These are phyloP conservation scores for Ceratotherium simum DNA, from an alignment of 2,113 vertebrate genomes.

Conservation along the genomic window DNA sequence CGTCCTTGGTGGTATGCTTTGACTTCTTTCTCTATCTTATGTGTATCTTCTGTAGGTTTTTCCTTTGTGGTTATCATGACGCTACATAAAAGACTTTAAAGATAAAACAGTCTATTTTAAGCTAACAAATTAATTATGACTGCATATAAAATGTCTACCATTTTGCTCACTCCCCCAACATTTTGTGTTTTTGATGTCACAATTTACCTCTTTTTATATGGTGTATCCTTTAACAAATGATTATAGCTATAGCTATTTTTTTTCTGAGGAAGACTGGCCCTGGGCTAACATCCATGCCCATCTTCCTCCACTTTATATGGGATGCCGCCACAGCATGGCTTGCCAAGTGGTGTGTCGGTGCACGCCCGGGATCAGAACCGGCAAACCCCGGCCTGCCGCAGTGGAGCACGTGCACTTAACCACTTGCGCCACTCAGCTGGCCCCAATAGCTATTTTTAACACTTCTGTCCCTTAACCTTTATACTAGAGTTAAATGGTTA, in stretches of 20 bases:
- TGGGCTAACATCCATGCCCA: too few relatives aligned
- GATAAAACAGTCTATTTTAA: neutral
- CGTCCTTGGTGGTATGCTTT: neutral
- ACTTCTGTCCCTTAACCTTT: neutral
- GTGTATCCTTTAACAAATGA: neutral
- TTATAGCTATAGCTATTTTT: neutral
- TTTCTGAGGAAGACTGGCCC: too few relatives aligned
- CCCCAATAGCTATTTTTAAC: neutral
- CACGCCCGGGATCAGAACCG: too few relatives aligned
- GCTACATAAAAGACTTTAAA: neutral
- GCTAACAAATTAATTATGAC: neutral
- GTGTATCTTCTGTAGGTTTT: neutral
- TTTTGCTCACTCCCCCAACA: neutral
- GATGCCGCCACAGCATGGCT: too few relatives aligned
- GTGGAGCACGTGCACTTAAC: too few relatives aligned
- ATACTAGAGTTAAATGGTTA: neutral
- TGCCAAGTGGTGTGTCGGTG: too few relatives aligned
- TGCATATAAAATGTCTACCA: neutral
- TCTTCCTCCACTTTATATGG: too few relatives aligned
- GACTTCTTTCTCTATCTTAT: neutral
- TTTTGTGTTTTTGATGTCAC: neutral
- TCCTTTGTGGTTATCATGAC: neutral
- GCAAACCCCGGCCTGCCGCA: too few relatives aligned
- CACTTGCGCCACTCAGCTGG: too few relatives aligned
- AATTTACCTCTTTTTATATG: neutral